A percentile compares a stretch with the other conserved stretches of the same genome.
Evolutionary conservation across 2,797 vertebrate species (phyloP).

Genomic region (Bradypodion ventrale): DNA sequence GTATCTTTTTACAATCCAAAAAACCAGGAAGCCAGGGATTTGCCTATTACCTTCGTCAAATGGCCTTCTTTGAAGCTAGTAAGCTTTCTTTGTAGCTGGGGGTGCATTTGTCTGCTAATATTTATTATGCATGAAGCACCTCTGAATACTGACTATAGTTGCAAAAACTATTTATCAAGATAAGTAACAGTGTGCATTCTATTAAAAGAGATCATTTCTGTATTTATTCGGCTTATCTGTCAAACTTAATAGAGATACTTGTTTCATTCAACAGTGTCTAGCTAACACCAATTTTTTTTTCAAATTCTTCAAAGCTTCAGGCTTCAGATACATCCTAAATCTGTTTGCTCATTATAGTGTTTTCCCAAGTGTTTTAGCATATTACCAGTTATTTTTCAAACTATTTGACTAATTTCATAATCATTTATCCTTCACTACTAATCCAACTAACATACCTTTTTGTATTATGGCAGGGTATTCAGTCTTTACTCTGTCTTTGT

Average conservation of each 20-base stretch:
- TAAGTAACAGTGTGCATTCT: background rate
- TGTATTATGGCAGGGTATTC: background rate
- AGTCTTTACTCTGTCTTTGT: conserved; percentile 43
- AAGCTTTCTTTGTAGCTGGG: no score
- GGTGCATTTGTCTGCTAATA: no score
- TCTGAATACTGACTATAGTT: background rate
- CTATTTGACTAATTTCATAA: conserved; percentile 1
- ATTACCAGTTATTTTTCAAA: conserved; percentile 17
- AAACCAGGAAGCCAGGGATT: no score
- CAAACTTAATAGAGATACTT: background rate
- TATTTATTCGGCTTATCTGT: background rate
- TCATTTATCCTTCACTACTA: background rate
- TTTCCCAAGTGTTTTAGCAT: background rate
- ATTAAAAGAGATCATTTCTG: conserved; percentile 25
- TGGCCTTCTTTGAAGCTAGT: no score
- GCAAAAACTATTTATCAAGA: background rate
- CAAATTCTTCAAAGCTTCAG: conserved; percentile 8
- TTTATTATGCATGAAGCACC: conserved; percentile 6
- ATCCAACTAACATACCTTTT: background rate
- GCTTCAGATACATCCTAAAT: background rate
- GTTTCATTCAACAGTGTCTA: background rate
- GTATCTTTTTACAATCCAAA: no score
- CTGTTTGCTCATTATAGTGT: conserved; percentile 26
- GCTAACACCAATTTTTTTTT: background rate
- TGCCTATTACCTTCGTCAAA: no score